phyloP scores from a whole-genome alignment of 2,888 invertebrate genomes.

The Drosophila neotestacea region DNA sequence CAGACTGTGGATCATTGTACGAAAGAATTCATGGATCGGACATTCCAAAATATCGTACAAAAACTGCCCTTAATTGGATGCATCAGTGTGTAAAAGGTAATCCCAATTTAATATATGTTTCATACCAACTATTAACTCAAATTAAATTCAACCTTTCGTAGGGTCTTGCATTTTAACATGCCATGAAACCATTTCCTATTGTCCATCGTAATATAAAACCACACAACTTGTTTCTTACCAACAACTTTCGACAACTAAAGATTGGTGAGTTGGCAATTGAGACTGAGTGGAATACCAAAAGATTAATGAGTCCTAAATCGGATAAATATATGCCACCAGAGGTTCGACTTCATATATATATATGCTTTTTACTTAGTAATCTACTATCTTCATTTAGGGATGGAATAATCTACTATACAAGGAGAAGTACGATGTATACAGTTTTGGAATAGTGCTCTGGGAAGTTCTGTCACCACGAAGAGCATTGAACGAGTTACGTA shows the following conservation, averaged over 20 bases:
- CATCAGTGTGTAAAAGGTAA: slow-evolving; percentile 15
- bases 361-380: background rate
- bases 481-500: too few relatives aligned
- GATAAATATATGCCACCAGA: slow-evolving; percentile 12
- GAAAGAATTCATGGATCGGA: slow-evolving; percentile 4
- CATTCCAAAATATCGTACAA: background rate
- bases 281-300: background rate
- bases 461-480: slow-evolving; percentile 8
- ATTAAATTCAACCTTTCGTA: background rate
- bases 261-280: slow-evolving; percentile 10
- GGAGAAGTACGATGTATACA: slow-evolving; percentile 17
- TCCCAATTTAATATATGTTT: background rate
- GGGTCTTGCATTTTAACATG: slow-evolving; percentile 23
- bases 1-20: slow-evolving; percentile 8
- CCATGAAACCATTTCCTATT: background rate
- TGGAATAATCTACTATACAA: background rate
- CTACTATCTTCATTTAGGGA: background rate
- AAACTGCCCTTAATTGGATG: slow-evolving; percentile 22
- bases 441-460: slow-evolving; percentile 24
- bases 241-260: slow-evolving; percentile 18
- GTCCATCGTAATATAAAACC: slow-evolving; percentile 20
- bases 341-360: background rate
- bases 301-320: background rate
- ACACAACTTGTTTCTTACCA: slow-evolving; percentile 16
- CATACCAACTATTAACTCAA: background rate